A percentile compares a stretch with the other conserved stretches of the same genome.
These are phyloP conservation scores for Stichopus horrens DNA, from an alignment of 53 echinoderm and acorn worm genomes.

Conservation along the genomic window DNA sequence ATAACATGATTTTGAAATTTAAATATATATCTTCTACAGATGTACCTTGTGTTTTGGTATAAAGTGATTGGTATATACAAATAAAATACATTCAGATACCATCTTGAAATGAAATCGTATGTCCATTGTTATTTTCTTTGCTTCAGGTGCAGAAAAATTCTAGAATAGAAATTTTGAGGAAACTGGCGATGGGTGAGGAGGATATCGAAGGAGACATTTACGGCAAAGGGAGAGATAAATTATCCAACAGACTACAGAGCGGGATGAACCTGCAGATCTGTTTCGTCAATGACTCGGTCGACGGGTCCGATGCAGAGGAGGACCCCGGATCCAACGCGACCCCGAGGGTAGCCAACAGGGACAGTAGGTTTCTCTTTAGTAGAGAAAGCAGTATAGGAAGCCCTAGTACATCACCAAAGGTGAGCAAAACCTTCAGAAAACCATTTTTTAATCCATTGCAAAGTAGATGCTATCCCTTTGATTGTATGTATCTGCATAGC, in stretches of 20 bases:
- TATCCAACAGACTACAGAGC: constrained; percentile 89
- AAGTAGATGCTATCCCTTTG: too few species aligned
- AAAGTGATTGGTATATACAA: too few species aligned
- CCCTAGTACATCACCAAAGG: constrained; percentile 72
- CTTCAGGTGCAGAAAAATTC: constrained; percentile 83
- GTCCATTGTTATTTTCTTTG: not conserved
- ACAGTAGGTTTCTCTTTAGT: constrained; percentile 66
- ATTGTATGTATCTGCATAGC: too few species aligned
- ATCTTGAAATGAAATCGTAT: too few species aligned
- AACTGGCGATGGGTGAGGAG: constrained; percentile 97
- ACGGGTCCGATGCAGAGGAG: constrained; percentile 80
- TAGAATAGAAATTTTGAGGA: constrained; percentile 81
- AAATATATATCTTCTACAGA: too few species aligned
- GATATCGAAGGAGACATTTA: constrained; percentile 97
- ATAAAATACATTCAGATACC: too few species aligned
- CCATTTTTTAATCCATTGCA: not conserved
- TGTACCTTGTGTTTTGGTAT: too few species aligned
- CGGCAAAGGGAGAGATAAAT: constrained; percentile 90
- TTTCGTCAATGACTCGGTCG: constrained; percentile 86
- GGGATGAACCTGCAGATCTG: constrained; percentile 99
- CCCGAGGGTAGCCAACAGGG: constrained; percentile 56
- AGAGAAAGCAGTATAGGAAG: constrained; percentile 78
- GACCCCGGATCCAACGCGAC: constrained; percentile 64
- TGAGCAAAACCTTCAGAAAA: constrained; percentile 7
- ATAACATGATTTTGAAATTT: too few species aligned